Evolutionary conservation across 2,888 invertebrate genomes (phyloP), one percentile per base, ranked within the genome.

Genomic region (Xylophagus ater): DNA sequence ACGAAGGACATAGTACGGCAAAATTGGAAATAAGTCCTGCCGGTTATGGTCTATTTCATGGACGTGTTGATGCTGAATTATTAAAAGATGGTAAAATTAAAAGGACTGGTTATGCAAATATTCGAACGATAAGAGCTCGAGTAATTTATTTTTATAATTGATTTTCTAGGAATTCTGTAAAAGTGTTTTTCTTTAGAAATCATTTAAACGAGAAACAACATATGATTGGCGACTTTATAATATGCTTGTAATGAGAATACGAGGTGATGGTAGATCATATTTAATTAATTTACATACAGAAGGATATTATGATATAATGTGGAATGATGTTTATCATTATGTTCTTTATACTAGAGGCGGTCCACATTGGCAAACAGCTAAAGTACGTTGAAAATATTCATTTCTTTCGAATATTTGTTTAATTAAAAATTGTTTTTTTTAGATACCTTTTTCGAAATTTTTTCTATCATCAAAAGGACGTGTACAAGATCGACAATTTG

Each of bases 381-480:
- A 80, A 73, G 87, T 87, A 65, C 55, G 3, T 7, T 5, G n/a
- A n/a, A n/a, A n/a, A n/a, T n/a, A n/a, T n/a, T n/a, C n/a, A n/a
- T n/a, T n/a, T n/a, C n/a, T n/a, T n/a, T n/a, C n/a, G n/a, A n/a
- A 15, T 10, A 9, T 24, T 34, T 17, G 8, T 13, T 19, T 26
- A 24, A 12, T 13, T 12, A 6, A n/a, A n/a, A 12, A 23, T 19
- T 36, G 43, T 43, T 48, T 51, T 44, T 74, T 78, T 28, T 69
- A 83, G 85, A 86, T 96, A 54, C 94, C 94, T 2, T 90, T 94
- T 66, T 90, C 93, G 8, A 93, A 92, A 63, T 94, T 96, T 57
- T 76, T 83, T 48, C 64, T 87, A 23, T 71, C 78, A 3, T 77
- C 79, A 3, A 89, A 87, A 66, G 94, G 94, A 3, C 69, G 84